Base-by-base conservation (phyloP, 2,797 vertebrate genomes). In the Notamacropus eugenii region DNA sequence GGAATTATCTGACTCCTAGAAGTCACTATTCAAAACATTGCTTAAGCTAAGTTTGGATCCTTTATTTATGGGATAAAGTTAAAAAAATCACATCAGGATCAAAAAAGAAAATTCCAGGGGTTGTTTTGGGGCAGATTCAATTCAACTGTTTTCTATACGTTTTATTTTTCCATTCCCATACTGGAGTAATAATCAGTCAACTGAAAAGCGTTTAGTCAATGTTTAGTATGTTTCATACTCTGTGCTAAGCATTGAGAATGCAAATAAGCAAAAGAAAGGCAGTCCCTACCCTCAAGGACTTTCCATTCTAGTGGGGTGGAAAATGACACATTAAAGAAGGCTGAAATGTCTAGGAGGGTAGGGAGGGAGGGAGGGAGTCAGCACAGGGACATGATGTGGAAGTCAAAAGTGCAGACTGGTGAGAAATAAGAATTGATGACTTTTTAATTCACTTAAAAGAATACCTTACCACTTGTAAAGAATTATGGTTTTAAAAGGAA, bases 1-100 rank as follows among this genome's bases (percentile, higher is more conserved):
- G 29, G 52, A 94, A 95, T 46, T 50, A 93, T 90, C 55, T 59
- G 94, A 56, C 22, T 90, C 50, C 54, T 87, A 92, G 90, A 96
- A 95, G 55, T 90, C 59, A 52, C 1, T 74, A 27, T 92, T 52
- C 34, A 50, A 92, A 93, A 29, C 14, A 13, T 40, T 74, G 34
- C 62, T 34, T 40, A 40, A 74, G 5, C 5, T n/a, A 28, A 74
- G 5, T 74, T 40, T 40, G 14, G 34, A n/a, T 5, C 34, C 5
- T 67, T 40, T 5, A 74, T 74, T 74, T n/a, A 34, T 16, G 28
- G 59, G 31, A 67, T 67, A n/a, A 67, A n/a, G 59, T n/a, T 34
- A 67, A 67, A 67, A 34, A 34, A 67, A 67, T 34, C 3, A 16
- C 16, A 67, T 34, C 59, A n/a, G 13, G 59, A 67, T 67, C 34